Conservation (phyloP, 2,113 vertebrate species). For the Oreochromis spilurus region DNA sequence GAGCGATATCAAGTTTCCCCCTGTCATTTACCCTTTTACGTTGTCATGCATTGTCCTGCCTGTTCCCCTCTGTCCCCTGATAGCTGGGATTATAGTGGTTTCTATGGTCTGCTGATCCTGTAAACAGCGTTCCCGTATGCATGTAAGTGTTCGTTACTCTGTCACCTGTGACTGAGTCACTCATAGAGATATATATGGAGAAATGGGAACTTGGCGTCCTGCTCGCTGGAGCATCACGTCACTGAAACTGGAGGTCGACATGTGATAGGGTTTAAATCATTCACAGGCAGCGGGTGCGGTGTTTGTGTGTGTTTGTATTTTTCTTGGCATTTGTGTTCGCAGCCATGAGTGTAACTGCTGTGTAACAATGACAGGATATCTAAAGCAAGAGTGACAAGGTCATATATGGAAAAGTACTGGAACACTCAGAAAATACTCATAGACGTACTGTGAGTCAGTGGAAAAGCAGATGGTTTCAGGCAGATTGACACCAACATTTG, state of each 20-base stretch:
- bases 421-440: conserved; percentile 9
- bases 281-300: conserved; percentile 15
- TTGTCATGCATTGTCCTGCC: neutral
- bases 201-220: conserved; percentile 44
- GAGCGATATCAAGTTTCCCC: neutral
- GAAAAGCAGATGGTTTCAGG: conserved; percentile 6
- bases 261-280: conserved; percentile 65
- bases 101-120: neutral
- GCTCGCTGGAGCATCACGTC: conserved; percentile 23
- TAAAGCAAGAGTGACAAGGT: conserved; percentile 16
- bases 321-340: neutral
- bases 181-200: conserved; percentile 23
- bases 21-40: neutral
- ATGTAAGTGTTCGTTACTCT: neutral
- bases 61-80: neutral
- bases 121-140: neutral
- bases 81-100: neutral
- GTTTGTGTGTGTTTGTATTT: neutral
- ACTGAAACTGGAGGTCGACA: conserved; percentile 55
- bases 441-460: conserved; percentile 24
- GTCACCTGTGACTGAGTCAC: conserved; percentile 29
- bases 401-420: conserved; percentile 42
- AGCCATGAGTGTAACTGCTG: neutral
- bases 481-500: neutral
- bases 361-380: conserved; percentile 70